Conservation (phyloP, 35 echinoderm and acorn worm species). For the Stichopus chloronotus region DNA sequence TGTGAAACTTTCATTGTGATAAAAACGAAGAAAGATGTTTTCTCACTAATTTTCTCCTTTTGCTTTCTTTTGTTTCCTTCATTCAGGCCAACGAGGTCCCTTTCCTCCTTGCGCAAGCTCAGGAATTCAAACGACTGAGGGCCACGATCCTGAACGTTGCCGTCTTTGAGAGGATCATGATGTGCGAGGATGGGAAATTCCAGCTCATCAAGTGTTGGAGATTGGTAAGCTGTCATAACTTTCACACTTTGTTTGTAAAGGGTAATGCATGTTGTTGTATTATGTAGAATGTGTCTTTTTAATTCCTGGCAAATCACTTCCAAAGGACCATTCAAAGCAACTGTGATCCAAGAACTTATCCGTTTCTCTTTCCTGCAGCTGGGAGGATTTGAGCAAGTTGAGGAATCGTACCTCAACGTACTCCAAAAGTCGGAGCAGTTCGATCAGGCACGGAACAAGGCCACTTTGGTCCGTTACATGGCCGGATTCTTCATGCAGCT, state of each 20-base stretch:
- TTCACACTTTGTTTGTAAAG: not conserved
- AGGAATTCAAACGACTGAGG: constrained; percentile 66
- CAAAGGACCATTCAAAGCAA: no score
- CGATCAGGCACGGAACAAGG: constrained; percentile 60
- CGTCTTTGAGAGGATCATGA: constrained; percentile 82
- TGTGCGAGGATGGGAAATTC: constrained; percentile 85
- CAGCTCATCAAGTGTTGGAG: constrained; percentile 86
- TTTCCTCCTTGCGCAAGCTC: constrained; percentile 65
- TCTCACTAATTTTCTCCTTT: not conserved
- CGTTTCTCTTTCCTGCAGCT: constrained; percentile 34
- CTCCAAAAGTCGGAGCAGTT: constrained; percentile 63
- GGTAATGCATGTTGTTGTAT: no score
- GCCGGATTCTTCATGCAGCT: constrained; percentile 91
- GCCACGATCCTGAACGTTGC: constrained; percentile 78
- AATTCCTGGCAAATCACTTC: no score
- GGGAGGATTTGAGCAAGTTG: constrained; percentile 87
- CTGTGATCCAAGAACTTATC: no score
- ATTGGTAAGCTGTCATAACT: constrained; percentile 55
- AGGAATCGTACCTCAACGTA: constrained; percentile 75
- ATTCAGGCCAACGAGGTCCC: constrained; percentile 84
- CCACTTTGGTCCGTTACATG: constrained; percentile 63
- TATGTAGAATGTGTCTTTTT: no score
- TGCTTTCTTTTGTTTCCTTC: not conserved
- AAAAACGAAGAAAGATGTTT: no score
- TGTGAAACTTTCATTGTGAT: no score